phyloP scores from a whole-genome alignment of 2,888 invertebrate genomes.

The Charanyca ferruginea region DNA sequence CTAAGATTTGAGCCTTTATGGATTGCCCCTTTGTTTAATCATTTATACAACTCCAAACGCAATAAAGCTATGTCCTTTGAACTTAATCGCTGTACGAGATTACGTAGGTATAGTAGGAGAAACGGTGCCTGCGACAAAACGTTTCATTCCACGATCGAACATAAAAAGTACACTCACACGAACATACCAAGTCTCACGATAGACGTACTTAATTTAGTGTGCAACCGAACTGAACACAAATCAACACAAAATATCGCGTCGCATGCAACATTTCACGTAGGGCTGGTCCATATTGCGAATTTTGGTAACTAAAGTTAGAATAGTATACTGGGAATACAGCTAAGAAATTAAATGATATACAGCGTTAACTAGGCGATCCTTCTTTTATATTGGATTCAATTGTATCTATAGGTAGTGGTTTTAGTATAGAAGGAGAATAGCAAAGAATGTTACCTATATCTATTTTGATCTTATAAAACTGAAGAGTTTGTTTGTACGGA shows the following conservation, averaged over 20 bases:
- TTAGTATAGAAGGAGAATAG: too few species aligned
- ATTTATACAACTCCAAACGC: constrained; percentile 26
- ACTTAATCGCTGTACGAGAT: constrained; percentile 21
- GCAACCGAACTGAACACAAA: constrained; percentile 48
- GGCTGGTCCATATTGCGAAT: constrained; percentile 9
- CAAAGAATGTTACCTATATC: too few species aligned
- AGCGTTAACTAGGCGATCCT: too few species aligned
- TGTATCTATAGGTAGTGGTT: too few species aligned
- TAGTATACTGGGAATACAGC: background rate
- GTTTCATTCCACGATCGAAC: constrained; percentile 39
- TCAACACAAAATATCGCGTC: constrained; percentile 56
- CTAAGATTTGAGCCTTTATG: too few species aligned
- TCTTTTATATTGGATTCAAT: too few species aligned
- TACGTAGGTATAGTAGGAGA: constrained; percentile 12
- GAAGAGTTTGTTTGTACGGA: too few species aligned
- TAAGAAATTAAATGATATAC: background rate
- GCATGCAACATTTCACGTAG: constrained; percentile 45
- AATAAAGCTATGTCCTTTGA: constrained; percentile 21
- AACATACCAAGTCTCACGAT: constrained; percentile 24
- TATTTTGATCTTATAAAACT: too few species aligned
- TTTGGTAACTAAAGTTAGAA: background rate
- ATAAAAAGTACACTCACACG: constrained; percentile 16
- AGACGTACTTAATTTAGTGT: constrained; percentile 54
- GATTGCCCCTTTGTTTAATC: constrained; percentile 7
- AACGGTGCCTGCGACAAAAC: constrained; percentile 36